Base-by-base conservation (phyloP, 1,140 invertebrate species). In the Harpegnathos saltator region DNA sequence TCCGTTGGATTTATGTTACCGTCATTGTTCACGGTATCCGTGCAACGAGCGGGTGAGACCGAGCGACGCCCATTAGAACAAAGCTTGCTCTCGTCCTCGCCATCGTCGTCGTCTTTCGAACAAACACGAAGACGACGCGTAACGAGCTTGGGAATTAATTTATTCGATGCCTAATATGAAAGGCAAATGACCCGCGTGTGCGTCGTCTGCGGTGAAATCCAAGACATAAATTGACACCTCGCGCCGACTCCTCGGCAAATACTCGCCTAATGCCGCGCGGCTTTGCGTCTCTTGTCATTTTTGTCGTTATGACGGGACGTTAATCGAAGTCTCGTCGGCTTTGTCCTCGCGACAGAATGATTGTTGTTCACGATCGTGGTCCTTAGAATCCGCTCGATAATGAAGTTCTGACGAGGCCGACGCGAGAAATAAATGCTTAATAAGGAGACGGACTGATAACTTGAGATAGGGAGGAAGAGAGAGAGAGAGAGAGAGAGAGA, bases 21-120 rank as follows among this genome's bases (percentile, higher is more conserved):
- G 48, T n/a, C 26, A 83, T 85, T 85, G 83, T 85, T 82, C 69
- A 17, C n/a, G 44, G n/a, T 82, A 83, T 54, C 80, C 22, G 38
- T 52, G 29, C 38, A 48, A 75, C 44, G 58, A 75, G n/a, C 50
- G 17, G 54, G 50, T n/a, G n/a, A n/a, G n/a, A 17, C 9, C 48
- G 12, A 33, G 29, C 29, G 29, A 33, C 29, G 38, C 38, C 29
- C 22, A 14, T 80, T 80, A 29, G 17, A 58, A 71, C 52, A 59
- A 80, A 71, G 38, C 52, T 24, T 29, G 0, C 17, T 19, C 9
- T 66, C 38, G 44, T 7, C 33, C 3, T 54, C 50, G 56, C 26
- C 44, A 29, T 26, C 33, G 38, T 54, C 17, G 15, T 54, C 9
- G 15, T 19, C 24, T 14, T 33, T 71, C 38, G 17, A 50, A 12